Percentiles rank a stretch among this genome's conserved stretches.
Conservation (phyloP, 2,797 vertebrate genomes). For the Chrysolophus pictus region DNA sequence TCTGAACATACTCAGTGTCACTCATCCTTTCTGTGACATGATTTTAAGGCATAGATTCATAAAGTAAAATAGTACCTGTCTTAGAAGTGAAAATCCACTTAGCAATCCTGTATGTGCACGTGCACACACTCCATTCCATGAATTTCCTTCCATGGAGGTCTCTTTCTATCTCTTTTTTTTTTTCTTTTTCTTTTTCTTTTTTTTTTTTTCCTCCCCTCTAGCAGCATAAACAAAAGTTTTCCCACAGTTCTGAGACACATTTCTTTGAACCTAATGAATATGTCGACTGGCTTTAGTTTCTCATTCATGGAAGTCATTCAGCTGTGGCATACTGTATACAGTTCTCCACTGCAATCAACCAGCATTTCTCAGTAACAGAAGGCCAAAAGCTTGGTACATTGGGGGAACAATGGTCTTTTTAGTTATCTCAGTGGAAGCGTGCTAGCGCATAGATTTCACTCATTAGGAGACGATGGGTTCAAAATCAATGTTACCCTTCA, state of each 20-base stretch:
- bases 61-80: neutral
- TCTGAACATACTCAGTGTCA: neutral
- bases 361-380: conserved; percentile 38
- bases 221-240: conserved; percentile 67
- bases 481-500: neutral
- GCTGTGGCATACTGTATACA: conserved; percentile 57
- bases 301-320: conserved; percentile 71
- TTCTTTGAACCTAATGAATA: conserved; percentile 71
- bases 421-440: neutral
- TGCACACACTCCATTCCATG: fast-evolving
- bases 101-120: fast-evolving
- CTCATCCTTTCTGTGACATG: neutral
- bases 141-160: conserved; percentile 56
- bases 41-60: neutral
- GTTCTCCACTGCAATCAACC: conserved; percentile 38
- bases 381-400: neutral
- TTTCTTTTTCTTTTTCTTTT: neutral
- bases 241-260: conserved; percentile 62
- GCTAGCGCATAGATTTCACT: neutral
- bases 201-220: conserved; percentile 7
- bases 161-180: conserved; percentile 13
- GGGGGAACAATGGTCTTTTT: conserved; percentile 39
- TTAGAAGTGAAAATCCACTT: conserved; percentile 11
- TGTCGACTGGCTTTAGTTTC: conserved; percentile 46
- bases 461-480: neutral